These are phyloP conservation scores for Lordiphosa fenestrarum DNA, from an alignment of 2,888 invertebrate species.

Conservation along the genomic window DNA sequence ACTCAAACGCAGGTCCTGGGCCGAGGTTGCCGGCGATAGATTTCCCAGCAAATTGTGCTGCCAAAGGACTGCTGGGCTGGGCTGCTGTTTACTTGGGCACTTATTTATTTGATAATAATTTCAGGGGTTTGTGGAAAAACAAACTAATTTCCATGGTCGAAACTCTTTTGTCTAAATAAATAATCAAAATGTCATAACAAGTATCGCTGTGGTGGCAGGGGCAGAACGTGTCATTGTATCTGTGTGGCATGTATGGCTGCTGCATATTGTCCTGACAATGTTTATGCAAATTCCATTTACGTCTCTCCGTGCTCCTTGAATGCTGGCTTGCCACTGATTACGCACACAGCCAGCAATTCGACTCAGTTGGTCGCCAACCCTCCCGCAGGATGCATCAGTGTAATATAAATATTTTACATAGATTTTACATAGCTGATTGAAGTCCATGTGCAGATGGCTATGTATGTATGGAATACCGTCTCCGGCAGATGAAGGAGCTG, in stretches of 20 bases:
- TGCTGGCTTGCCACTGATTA: slow-evolving; percentile 48
- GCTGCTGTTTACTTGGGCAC: slow-evolving; percentile 37
- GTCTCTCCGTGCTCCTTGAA: slow-evolving; percentile 20
- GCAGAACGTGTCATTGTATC: slow-evolving; percentile 18
- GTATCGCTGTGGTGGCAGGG: slow-evolving; percentile 30
- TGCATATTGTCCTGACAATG: slow-evolving; percentile 35
- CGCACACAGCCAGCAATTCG: slow-evolving; percentile 34
- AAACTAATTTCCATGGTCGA: slow-evolving; percentile 50
- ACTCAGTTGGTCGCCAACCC: slow-evolving; percentile 7
- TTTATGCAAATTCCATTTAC: slow-evolving; percentile 57
- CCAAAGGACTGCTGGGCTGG: slow-evolving; percentile 18
- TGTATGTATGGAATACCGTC: slow-evolving; percentile 19
- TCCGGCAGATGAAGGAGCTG: neutral
- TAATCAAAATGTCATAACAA: slow-evolving; percentile 74
- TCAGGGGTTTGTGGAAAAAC: slow-evolving; percentile 45
- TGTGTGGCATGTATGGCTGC: slow-evolving; percentile 29
- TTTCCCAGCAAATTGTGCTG: slow-evolving; percentile 39
- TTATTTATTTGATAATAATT: slow-evolving; percentile 74
- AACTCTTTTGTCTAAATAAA: slow-evolving; percentile 69
- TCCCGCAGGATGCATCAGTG: slow-evolving; percentile 57
- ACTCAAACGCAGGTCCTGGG: slow-evolving; percentile 50
- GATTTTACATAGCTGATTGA: slow-evolving; percentile 75
- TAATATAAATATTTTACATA: slow-evolving; percentile 72
- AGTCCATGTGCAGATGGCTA: slow-evolving; percentile 63
- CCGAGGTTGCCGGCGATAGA: slow-evolving; percentile 52